Evolutionary conservation across 2,113 vertebrate species (phyloP), one percentile per base, ranked within the genome.

Genomic region (Scartelaos histophorus): DNA sequence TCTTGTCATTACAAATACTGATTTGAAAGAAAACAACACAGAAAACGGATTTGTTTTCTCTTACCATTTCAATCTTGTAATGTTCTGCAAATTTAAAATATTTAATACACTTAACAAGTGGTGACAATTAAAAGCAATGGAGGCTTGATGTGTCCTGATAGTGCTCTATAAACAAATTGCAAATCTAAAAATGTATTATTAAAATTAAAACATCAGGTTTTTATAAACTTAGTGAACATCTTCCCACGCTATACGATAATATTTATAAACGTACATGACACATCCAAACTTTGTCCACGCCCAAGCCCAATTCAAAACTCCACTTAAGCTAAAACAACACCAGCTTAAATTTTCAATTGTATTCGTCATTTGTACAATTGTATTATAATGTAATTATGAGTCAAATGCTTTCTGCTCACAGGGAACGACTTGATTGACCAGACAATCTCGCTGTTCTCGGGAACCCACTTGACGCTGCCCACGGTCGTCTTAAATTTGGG

Each of bases 341-440:
- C 34, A 38, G 17, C 34, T 64, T 64, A 12, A n/a, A 11, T 43
- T 38, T 38, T 64, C 34, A n/a, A n/a, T 64, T 64, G 61, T 64
- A 19, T 43, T 2, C 3, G 1, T 43, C 17, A 1, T 64, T 12
- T 38, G 17, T 35, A 43, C 19, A 7, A 21, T 21, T 17, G 34
- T 64, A 10, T 9, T 16, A 16, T 6, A 15, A 13, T 61, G 25
- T 7, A 17, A 34, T 34, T 29, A 9, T 80, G 81, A 82, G 75
- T 89, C 76, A 81, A n/a, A 6, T 64, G 69, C 2, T 1, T 43
- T 75, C 9, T 70, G 66, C 89, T 90, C 81, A 99, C 98, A 71
- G 98, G 98, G 71, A 99, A 99, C 49, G 98, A 99, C 88, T 99
- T 99, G 92, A 99, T 96, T 73, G 97, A 98, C 98, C 98, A 99